These are phyloP conservation scores for Forbesichthys agassizii DNA, from an alignment of 2,113 vertebrate species.

Conservation along the genomic window DNA sequence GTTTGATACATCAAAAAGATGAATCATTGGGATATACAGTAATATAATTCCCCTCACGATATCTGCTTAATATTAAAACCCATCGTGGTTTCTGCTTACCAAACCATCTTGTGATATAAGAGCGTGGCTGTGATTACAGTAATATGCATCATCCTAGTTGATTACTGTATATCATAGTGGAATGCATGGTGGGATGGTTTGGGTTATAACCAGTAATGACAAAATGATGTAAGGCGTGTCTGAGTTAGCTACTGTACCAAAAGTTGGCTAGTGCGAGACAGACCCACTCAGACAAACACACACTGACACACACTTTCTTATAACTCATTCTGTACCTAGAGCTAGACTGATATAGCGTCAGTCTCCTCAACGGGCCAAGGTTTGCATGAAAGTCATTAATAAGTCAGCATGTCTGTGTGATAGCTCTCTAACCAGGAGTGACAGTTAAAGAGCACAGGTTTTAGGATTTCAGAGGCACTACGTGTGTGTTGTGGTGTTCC, in stretches of 20 bases:
- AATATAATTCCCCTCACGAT: background rate
- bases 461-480: background rate
- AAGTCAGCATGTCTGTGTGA: constrained; percentile 71
- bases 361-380: constrained; percentile 57
- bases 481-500: no score
- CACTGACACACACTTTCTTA: constrained; percentile 14
- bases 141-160: constrained; percentile 17
- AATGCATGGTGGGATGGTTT: background rate
- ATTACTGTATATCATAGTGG: constrained; percentile 3
- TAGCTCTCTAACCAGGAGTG: constrained; percentile 72
- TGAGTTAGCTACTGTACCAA: constrained; percentile 31
- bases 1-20: background rate
- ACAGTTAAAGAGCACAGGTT: constrained; percentile 68
- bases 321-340: constrained; percentile 9
- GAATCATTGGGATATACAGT: background rate
- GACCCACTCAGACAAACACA: constrained; percentile 18
- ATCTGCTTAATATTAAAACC: background rate
- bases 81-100: constrained; percentile 20
- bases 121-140: constrained; percentile 13
- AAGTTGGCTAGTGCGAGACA: constrained; percentile 16
- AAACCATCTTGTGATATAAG: constrained; percentile 16
- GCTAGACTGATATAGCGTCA: constrained; percentile 41
- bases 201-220: constrained; percentile 38
- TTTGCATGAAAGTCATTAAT: constrained; percentile 70
- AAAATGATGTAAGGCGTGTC: constrained; percentile 47